These are phyloP conservation scores for Amphipoea oculea DNA, from an alignment of 2,888 invertebrate genomes.

Conservation along the genomic window DNA sequence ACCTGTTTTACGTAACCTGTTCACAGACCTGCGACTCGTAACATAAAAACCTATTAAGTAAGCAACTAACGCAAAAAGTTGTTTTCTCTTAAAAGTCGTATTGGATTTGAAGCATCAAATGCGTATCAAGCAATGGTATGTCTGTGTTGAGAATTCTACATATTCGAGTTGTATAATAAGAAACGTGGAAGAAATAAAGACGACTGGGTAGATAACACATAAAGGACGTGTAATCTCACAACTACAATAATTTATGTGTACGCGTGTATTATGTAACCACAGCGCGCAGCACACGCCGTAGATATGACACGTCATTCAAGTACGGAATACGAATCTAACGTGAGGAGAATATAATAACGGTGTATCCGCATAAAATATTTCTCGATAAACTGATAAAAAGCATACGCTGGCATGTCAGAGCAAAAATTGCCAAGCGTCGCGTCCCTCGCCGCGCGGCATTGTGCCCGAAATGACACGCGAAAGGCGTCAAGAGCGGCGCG, in stretches of 20 bases:
- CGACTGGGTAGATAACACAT: slow-evolving; percentile 5
- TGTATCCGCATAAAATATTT: slow-evolving; percentile 77
- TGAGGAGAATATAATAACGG: slow-evolving; percentile 76
- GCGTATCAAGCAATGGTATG: not conserved
- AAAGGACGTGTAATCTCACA: slow-evolving; percentile 44
- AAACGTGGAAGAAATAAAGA: slow-evolving; percentile 24
- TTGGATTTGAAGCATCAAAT: slow-evolving; percentile 1
- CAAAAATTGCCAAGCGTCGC: slow-evolving; percentile 83
- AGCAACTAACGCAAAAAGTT: too few relatives aligned
- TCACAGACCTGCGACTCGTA: not conserved
- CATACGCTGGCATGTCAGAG: slow-evolving; percentile 80
- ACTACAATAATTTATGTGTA: slow-evolving; percentile 60
- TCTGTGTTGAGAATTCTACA: not conserved
- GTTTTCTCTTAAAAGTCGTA: too few relatives aligned
- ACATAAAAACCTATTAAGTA: not conserved
- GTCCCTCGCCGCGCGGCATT: slow-evolving; percentile 82
- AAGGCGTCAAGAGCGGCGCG: slow-evolving; percentile 88
- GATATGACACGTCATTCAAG: slow-evolving; percentile 69
- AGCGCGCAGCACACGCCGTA: slow-evolving; percentile 49
- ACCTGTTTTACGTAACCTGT: not conserved
- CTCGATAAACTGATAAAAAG: slow-evolving; percentile 84
- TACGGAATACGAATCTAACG: slow-evolving; percentile 72
- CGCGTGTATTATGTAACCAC: slow-evolving; percentile 55
- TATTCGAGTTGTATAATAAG: slow-evolving; percentile 26
- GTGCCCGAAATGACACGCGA: slow-evolving; percentile 90